Percentiles rank a stretch among this genome's conserved stretches.
phyloP scores from a whole-genome alignment of 2,888 invertebrate genomes.

The Allygus modestus region DNA sequence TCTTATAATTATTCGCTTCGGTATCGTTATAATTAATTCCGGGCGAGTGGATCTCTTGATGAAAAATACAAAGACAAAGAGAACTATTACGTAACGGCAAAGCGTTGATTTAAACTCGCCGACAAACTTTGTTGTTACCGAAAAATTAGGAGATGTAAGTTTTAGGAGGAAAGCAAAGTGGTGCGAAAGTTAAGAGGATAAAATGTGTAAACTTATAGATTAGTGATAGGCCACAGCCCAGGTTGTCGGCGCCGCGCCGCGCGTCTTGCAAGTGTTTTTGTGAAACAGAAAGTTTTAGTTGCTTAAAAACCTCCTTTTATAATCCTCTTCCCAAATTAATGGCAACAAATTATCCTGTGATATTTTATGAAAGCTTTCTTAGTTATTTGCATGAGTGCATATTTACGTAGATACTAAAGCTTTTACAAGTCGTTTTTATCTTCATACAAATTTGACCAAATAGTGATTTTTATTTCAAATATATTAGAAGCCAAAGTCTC shows the following conservation, averaged over 20 bases:
- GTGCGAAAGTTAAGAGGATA: conserved; percentile 41
- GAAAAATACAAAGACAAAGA: conserved; percentile 63
- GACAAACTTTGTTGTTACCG: conserved; percentile 51
- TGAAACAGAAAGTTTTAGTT: conserved; percentile 2
- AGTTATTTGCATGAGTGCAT: too few relatives aligned
- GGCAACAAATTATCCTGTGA: not conserved
- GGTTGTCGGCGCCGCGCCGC: not conserved
- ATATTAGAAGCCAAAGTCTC: too few relatives aligned
- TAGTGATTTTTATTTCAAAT: too few relatives aligned
- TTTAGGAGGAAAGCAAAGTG: conserved; percentile 27
- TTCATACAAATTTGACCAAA: too few relatives aligned
- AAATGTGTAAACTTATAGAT: conserved; percentile 58
- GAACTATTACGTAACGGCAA: conserved; percentile 45
- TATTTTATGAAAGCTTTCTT: too few relatives aligned
- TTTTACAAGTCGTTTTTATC: too few relatives aligned
- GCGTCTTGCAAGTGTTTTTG: conserved; percentile 15
- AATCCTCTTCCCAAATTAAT: conserved; percentile 5
- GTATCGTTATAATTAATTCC: conserved; percentile 68
- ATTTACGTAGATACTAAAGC: too few relatives aligned
- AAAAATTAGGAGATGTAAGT: conserved; percentile 44
- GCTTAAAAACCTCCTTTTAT: not conserved
- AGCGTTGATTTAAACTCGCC: conserved; percentile 39
- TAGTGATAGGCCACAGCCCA: conserved; percentile 47
- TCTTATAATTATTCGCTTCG: conserved; percentile 68
- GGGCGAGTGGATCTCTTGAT: conserved; percentile 40